phyloP scores from a whole-genome alignment of 2,888 invertebrate genomes.

The Hyppa rectilinea region DNA sequence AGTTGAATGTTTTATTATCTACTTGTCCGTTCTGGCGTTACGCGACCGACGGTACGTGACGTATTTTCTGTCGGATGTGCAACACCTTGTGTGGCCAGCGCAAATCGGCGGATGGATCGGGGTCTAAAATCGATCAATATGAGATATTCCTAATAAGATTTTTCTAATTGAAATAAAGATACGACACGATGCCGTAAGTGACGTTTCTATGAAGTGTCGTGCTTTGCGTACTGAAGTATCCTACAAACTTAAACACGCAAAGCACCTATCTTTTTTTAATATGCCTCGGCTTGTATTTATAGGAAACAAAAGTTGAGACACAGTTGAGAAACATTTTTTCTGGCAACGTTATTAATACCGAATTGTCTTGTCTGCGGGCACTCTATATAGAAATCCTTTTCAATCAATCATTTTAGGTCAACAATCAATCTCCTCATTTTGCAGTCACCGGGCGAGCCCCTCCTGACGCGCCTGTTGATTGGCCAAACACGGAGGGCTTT shows the following conservation, averaged over 20 bases:
- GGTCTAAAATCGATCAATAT: neutral
- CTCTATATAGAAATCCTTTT: conserved; percentile 38
- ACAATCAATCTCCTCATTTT: conserved; percentile 43
- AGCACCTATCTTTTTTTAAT: no score
- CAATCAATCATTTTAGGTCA: conserved; percentile 41
- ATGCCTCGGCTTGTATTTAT: neutral
- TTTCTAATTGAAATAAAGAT: neutral
- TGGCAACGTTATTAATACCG: neutral
- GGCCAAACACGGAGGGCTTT: conserved; percentile 36
- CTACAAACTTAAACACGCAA: no score
- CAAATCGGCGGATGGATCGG: neutral
- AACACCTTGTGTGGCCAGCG: no score
- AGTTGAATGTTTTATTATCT: no score
- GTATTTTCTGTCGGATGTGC: no score
- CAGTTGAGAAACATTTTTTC: neutral
- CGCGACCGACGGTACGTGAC: no score
- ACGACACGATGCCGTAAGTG: neutral
- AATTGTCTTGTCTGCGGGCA: neutral
- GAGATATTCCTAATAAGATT: neutral
- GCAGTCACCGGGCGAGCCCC: conserved; percentile 21
- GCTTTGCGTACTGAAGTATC: neutral
- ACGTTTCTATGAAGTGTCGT: neutral
- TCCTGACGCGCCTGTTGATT: conserved; percentile 28
- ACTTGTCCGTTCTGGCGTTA: no score
- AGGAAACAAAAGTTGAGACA: neutral